Evolutionary conservation across 1,140 invertebrate genomes (phyloP).

Genomic region (Lordiphosa clarofinis): DNA sequence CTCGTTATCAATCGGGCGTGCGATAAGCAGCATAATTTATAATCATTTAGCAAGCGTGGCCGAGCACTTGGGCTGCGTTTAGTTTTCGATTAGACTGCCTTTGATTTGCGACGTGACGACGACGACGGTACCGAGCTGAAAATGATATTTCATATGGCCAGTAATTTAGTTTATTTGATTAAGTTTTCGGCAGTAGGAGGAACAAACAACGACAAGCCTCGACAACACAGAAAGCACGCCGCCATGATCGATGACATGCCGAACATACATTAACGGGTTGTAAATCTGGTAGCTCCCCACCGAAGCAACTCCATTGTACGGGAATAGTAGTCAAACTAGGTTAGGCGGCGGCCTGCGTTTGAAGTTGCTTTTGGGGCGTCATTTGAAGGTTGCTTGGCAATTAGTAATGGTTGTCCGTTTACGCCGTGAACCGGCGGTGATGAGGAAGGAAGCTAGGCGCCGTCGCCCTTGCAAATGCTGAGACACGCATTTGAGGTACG

Average conservation of each 20-base stretch:
- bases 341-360: constrained; percentile 49
- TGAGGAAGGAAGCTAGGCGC: constrained; percentile 2
- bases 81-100: constrained; percentile 75
- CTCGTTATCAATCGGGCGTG: constrained; percentile 5
- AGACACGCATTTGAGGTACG: background rate
- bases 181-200: constrained; percentile 48
- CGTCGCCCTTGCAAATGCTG: constrained; percentile 1
- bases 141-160: constrained; percentile 60
- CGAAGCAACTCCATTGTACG: constrained; percentile 6
- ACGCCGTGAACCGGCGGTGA: constrained; percentile 16
- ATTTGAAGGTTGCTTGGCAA: constrained; percentile 74
- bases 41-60: constrained; percentile 70
- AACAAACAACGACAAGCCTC: constrained; percentile 28
- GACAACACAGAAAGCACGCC: constrained; percentile 63
- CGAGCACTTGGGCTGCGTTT: constrained; percentile 58
- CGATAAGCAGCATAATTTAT: constrained; percentile 76
- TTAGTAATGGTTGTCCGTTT: constrained; percentile 52
- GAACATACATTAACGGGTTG: constrained; percentile 74
- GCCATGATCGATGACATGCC: constrained; percentile 71
- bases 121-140: constrained; percentile 14
- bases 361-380: constrained; percentile 49
- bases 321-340: constrained; percentile 29
- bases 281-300: constrained; percentile 59
- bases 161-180: constrained; percentile 74
- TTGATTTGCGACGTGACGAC: constrained; percentile 66